phyloP scores from a whole-genome alignment of 2,113 vertebrate genomes.

The Phaethornis superciliosus region DNA sequence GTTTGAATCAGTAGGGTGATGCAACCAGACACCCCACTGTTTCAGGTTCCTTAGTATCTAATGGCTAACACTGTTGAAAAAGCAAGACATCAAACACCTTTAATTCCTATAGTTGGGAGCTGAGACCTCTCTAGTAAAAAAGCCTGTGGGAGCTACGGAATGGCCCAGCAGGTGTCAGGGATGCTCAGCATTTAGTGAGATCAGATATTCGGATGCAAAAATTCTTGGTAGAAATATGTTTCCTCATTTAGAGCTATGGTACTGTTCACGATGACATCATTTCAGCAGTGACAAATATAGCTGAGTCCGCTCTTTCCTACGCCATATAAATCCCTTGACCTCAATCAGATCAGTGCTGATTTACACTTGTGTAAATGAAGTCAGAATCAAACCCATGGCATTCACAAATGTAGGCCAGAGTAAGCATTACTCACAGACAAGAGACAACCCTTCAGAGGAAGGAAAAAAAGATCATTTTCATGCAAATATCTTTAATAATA shows the following conservation, averaged over 20 bases:
- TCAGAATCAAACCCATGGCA: slow-evolving; percentile 50
- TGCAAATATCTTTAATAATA: slow-evolving; percentile 67
- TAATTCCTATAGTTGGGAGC: background rate
- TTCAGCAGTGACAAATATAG: slow-evolving; percentile 56
- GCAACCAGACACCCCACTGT: background rate
- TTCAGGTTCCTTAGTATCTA: background rate
- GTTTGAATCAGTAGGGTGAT: background rate
- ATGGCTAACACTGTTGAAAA: background rate
- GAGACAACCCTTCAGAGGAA: slow-evolving; percentile 51
- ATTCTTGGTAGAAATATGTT: slow-evolving; percentile 35
- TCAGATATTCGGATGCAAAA: background rate
- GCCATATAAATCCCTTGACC: slow-evolving; percentile 57
- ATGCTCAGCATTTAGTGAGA: slow-evolving; percentile 6
- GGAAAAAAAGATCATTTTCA: slow-evolving; percentile 57
- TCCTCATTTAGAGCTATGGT: slow-evolving; percentile 42
- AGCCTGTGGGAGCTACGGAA: background rate
- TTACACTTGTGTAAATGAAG: slow-evolving; percentile 56
- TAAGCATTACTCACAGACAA: slow-evolving; percentile 63
- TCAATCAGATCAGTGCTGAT: slow-evolving; percentile 57
- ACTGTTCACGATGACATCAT: slow-evolving; percentile 45
- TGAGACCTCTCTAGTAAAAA: background rate
- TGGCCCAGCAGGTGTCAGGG: slow-evolving; percentile 37
- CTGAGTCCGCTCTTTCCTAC: slow-evolving; percentile 52
- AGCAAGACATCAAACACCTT: background rate
- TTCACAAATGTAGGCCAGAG: slow-evolving; percentile 57